Conservation (phyloP, 2,888 invertebrate species). For the Lasioglossum oenotherae region DNA sequence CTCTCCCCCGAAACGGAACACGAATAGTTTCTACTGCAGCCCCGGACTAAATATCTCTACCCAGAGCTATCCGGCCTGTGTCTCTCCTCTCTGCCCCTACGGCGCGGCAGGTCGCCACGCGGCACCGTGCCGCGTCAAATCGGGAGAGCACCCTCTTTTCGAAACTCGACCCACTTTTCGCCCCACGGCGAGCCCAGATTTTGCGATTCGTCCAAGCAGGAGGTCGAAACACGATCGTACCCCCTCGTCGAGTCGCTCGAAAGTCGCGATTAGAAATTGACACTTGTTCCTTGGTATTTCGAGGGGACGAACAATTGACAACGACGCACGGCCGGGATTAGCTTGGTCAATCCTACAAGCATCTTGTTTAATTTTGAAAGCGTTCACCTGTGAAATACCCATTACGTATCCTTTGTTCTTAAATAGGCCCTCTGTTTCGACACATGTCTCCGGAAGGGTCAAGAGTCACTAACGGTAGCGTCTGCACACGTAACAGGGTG, state of each 20-base stretch:
- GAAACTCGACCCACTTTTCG: constrained; percentile 55
- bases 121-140: constrained; percentile 52
- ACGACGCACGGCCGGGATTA: too few species aligned
- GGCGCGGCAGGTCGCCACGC: too few species aligned
- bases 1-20: constrained; percentile 55
- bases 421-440: too few species aligned
- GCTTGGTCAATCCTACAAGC: too few species aligned
- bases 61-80: not conserved
- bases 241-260: constrained; percentile 15
- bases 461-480: too few species aligned
- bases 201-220: constrained; percentile 38
- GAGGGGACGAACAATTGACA: not conserved
- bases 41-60: constrained; percentile 59
- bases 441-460: too few species aligned
- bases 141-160: constrained; percentile 48
- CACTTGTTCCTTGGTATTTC: not conserved
- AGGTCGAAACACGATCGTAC: constrained; percentile 20
- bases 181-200: constrained; percentile 23
- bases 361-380: too few species aligned
- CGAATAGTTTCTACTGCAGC: constrained; percentile 65
- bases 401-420: too few species aligned
- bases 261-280: constrained; percentile 25
- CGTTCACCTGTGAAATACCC: too few species aligned
- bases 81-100: not conserved
- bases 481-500: not conserved